A percentile compares a stretch with the other conserved stretches of the same genome.
Evolutionary conservation across 2,888 invertebrate genomes (phyloP).

Genomic region (Cabera pusaria): DNA sequence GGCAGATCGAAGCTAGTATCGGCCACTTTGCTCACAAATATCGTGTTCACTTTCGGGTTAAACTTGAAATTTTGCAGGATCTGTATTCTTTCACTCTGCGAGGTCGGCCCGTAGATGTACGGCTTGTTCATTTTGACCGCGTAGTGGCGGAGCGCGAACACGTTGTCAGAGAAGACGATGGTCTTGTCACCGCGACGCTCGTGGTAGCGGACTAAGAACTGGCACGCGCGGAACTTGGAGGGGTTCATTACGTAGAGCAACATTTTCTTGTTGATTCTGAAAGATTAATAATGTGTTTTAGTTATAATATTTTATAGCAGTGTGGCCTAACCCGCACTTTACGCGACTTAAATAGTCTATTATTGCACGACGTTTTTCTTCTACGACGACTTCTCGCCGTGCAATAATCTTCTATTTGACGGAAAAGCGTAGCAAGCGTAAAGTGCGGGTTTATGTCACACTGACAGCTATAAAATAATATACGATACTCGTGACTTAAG

Average conservation of each 20-base stretch:
- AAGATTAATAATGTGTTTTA: no score
- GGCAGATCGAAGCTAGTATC: slow-evolving; percentile 99
- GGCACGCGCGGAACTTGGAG: slow-evolving; percentile 98
- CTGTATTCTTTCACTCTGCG: slow-evolving; percentile 97
- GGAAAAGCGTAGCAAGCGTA: no score
- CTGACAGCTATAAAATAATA: no score
- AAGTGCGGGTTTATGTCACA: no score
- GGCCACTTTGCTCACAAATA: slow-evolving; percentile 99
- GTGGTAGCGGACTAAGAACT: slow-evolving; percentile 95
- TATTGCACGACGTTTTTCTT: no score
- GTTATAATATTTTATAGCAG: no score
- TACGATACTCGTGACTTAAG: no score
- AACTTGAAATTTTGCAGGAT: slow-evolving; percentile 99
- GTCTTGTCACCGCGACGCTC: slow-evolving; percentile 99
- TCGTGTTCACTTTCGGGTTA: slow-evolving; percentile 99
- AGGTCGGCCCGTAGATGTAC: slow-evolving; percentile 99
- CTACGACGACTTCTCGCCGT: no score
- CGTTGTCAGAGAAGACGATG: slow-evolving; percentile 99
- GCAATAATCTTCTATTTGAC: no score
- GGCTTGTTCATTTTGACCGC: slow-evolving; percentile 99
- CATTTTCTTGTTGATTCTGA: slow-evolving; percentile 94
- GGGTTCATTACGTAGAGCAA: slow-evolving; percentile 99
- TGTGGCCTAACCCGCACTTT: no score
- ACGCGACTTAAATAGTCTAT: no score
- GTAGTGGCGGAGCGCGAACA: slow-evolving; percentile 98